Evolutionary conservation across 92 coral and sea anemone genomes (phyloP), one percentile per base, ranked within the genome.

Genomic region (Heliopora coerulea): DNA sequence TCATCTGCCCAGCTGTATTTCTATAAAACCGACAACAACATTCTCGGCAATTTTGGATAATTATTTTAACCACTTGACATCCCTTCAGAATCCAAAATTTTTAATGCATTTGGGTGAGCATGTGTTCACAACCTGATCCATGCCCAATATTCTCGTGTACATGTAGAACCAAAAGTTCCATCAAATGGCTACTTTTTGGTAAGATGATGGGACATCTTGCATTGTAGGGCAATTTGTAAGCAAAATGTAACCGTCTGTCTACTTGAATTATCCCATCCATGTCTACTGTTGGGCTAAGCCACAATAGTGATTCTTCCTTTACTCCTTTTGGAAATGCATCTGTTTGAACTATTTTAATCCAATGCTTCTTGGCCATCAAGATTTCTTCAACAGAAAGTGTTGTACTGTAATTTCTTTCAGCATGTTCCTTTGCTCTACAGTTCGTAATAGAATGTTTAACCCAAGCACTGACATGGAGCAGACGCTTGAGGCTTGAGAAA

Each of bases 221-320:
- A 48, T 81, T 68, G 62, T 67, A 81, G 2, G 89, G 80, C 4
- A 84, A 73, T 11, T 80, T 68, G 20, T 78, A 74, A 27, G 83
- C 79, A 7, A 20, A 32, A 11, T 73, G 65, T 54, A 83, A 23
- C 17, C 69, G 81, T 20, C 81, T 81, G 48, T 82, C 60, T 6
- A 49, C 40, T n/a, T 18, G 50, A 44, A 44, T 9, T 19, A 82
- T 20, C 7, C 82, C 81, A 23, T 82, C 68, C 3, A 8, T 54
- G 35, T 75, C 85, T 21, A 13, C 46, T 58, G 20, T 64, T 7
- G 82, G 82, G 63, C 33, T 78, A 19, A 78, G 28, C 48, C 28
- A 75, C 0, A 40, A 14, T 41, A 78, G 54, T 15, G 82, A 64
- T 28, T 40, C 32, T 50, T 78, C 75, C 0, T 3, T 31, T 49